Base-by-base conservation (phyloP, 2,888 invertebrate species). In the Agrenia bidenticulata region DNA sequence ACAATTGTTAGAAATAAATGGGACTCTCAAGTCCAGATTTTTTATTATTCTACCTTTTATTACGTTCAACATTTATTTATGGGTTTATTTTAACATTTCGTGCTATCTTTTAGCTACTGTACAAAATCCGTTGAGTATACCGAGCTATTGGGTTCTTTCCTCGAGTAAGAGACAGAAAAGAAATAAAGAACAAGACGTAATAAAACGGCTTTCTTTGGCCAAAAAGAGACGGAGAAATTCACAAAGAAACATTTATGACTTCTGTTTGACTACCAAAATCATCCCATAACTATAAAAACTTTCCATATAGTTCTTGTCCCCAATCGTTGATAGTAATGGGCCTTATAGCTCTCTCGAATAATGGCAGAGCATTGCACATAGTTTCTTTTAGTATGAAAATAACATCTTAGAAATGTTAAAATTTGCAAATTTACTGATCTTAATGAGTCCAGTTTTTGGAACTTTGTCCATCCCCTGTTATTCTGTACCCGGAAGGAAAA, bases 241-340 rank as follows among this genome's bases (percentile, higher is more conserved):
- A 58, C 45, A 58, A 58, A 58, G 58, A 51, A 51, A 61, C 61
- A 61, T 61, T 61, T 61, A 61, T 61, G 61, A 50, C 41, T 42
- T 39, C 54, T 26, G 61, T 53, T 61, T 54, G 24, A 51, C 42
- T 42, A 61, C 54, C 54, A 26, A 54, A 61, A 61, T 53, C 41
- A 61, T 54, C 61, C 32, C 61, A 61, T 61, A 61, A 61, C 39
- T 42, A 50, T 42, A 26, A 17, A 61, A 61, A 53, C 41, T 61
- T 61, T 51, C 61, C n/a, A 11, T 32, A 11, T 32, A 32, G 32
- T 11, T 32, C 11, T 32, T 32, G 32, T 32, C 32, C 32, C 32
- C 4, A 45, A 15, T 45, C 5, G 4, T 19, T 11, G 4, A 15
- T 45, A 45, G 45, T 45, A 45, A 4, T 45, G 45, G 45, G n/a